Percentiles rank a stretch among this genome's conserved stretches.
phyloP scores from a whole-genome alignment of 2,113 vertebrate species.

The Crotalus tigris region DNA sequence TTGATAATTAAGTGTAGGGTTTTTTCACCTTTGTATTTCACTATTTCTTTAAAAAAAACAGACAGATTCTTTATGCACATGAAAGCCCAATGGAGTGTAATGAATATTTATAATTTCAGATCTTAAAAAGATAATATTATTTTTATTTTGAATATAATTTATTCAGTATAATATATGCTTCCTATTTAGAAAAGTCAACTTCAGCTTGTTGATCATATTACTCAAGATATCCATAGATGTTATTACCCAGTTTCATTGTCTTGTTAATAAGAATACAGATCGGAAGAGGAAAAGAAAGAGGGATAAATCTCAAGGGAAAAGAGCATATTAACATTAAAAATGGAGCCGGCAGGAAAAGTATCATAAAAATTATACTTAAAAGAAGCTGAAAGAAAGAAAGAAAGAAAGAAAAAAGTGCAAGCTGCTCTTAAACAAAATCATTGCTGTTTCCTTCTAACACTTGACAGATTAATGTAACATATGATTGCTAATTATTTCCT shows the following conservation, averaged over 20 bases:
- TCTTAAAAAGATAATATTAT: constrained; percentile 4
- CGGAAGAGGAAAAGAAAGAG: background rate
- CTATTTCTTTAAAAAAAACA: background rate
- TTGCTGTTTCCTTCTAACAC: background rate
- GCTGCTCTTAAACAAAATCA: background rate
- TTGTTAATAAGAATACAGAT: background rate
- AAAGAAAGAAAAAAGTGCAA: background rate
- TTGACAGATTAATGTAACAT: background rate
- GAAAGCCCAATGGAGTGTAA: background rate
- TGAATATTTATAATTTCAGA: constrained; percentile 6
- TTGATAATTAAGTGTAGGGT: background rate
- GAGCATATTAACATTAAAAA: background rate
- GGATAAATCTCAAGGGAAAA: background rate
- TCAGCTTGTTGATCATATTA: background rate
- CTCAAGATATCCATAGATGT: background rate
- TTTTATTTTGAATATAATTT: constrained; percentile 4
- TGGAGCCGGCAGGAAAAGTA: background rate
- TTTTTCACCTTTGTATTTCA: background rate
- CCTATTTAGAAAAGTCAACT: background rate
- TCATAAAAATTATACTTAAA: constrained; percentile 15
- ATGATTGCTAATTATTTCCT: background rate
- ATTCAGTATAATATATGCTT: background rate
- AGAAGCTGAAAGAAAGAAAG: constrained; percentile 14
- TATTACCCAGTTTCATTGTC: background rate
- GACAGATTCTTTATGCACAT: background rate